These are phyloP conservation scores for Lepus townsendii DNA, from an alignment of 2,797 vertebrate genomes.

Conservation along the genomic window DNA sequence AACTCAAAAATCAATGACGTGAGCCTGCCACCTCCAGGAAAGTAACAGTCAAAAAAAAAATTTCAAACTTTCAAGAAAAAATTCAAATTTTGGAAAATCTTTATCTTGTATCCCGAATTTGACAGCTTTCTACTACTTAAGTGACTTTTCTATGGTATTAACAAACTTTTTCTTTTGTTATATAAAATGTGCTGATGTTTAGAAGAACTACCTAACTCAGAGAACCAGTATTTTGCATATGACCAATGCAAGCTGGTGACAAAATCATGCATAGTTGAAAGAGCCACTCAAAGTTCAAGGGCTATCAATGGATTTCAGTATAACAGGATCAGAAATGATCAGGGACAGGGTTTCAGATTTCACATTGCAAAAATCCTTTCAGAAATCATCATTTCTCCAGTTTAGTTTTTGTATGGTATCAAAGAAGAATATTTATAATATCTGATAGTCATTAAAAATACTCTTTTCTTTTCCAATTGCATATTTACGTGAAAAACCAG, in stretches of 20 bases:
- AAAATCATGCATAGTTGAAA: background rate
- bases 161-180: background rate
- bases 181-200: constrained; percentile 43
- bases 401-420: background rate
- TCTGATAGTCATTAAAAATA: constrained; percentile 44
- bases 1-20: constrained; percentile 58
- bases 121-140: background rate
- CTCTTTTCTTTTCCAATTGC: constrained; percentile 31
- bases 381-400: background rate
- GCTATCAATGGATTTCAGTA: background rate
- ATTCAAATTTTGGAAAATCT: constrained; percentile 48
- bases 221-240: constrained; percentile 46
- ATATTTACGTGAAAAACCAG: background rate
- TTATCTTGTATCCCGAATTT: background rate
- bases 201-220: background rate
- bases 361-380: constrained; percentile 2
- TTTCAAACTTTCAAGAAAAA: constrained; percentile 23
- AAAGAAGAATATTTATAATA: constrained; percentile 34
- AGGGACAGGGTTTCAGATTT: constrained; percentile 9
- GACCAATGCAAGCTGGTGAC: background rate
- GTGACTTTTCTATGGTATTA: constrained; percentile 39
- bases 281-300: constrained; percentile 38
- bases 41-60: background rate
- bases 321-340: constrained; percentile 15
- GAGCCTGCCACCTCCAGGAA: background rate